Evolutionary conservation across 2,888 invertebrate genomes (phyloP), one percentile per base, ranked within the genome.

Genomic region (Netelia virgata): DNA sequence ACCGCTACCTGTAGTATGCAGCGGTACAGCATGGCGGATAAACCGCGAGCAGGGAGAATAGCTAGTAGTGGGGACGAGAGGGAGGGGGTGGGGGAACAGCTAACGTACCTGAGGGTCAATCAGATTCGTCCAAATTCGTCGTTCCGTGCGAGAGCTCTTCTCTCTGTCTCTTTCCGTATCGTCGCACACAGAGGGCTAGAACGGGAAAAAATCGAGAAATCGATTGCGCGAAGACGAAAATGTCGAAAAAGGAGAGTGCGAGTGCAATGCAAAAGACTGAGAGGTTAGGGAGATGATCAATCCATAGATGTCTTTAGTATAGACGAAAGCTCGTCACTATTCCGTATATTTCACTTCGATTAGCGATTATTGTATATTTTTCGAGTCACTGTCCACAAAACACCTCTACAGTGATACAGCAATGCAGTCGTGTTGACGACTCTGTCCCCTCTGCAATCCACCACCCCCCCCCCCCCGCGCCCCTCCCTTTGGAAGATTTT

Each of bases 61-160:
- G 73, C 8, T 53, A 69, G 47, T 10, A 16, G 36, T 36, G 28
- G 55, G 5, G 11, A 53, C 20, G 41, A n/a, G 47, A 20, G 36
- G 47, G 73, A 8, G 63, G 10, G 57, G 20, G 11, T 16, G 59
- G 23, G 68, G 53, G 59, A 14, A 47, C 6, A 57, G 87, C 53
- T 89, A 91, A 94, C 94, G 92, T 94, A 94, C 94, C 94, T 94
- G 93, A 84, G 88, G 94, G 94, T 94, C 94, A 94, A 94, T 94
- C 94, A 94, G 91, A 90, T 91, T 91, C 92, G 93, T 93, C 93
- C 94, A 93, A 93, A 94, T 94, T 94, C 93, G 94, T 94, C 77
- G 73, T 47, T 64, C 57, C 43, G 68, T 68, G 69, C 53, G 18
- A 69, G 66, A 61, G 14, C 6, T 2, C 11, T 10, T 18, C 63